A percentile compares a stretch with the other conserved stretches of the same genome.
phyloP scores from a whole-genome alignment of 2,888 invertebrate genomes.

The Drosophila atripex region DNA sequence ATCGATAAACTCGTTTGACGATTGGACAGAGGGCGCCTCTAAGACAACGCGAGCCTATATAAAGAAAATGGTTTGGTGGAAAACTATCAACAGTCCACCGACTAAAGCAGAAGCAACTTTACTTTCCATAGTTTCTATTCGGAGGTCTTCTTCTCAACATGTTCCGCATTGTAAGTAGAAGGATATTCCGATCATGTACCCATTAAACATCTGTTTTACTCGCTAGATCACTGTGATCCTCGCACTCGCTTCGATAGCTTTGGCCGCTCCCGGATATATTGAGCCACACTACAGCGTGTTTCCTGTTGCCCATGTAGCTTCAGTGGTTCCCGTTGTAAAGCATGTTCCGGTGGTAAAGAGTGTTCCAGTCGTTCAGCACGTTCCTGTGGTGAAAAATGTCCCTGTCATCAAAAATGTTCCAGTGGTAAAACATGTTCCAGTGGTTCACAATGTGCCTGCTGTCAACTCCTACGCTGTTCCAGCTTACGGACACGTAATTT shows the following conservation, averaged over 20 bases:
- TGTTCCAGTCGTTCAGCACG: constrained; percentile 29
- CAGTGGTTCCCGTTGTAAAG: constrained; percentile 22
- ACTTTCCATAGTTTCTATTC: neutral
- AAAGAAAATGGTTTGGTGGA: constrained; percentile 6
- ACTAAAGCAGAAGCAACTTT: neutral
- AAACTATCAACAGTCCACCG: constrained; percentile 33
- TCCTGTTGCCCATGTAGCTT: constrained; percentile 24
- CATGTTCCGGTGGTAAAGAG: constrained; percentile 17
- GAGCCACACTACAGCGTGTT: constrained; percentile 36
- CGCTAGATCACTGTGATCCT: constrained; percentile 43
- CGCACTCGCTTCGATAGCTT: constrained; percentile 33
- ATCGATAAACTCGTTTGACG: constrained; percentile 29
- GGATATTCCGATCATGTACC: neutral
- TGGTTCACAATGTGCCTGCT: constrained; percentile 38
- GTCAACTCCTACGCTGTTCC: constrained; percentile 34
- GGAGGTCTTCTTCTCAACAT: constrained; percentile 24
- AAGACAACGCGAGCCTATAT: constrained; percentile 38
- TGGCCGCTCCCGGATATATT: constrained; percentile 50
- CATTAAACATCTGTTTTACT: neutral
- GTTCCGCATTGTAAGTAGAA: constrained; percentile 50
- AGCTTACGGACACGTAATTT: constrained; percentile 36
- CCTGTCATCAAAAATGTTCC: constrained; percentile 38
- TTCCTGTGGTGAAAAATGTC: constrained; percentile 38
- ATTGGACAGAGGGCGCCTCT: neutral
- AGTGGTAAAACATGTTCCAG: constrained; percentile 32